A percentile compares a stretch with the other conserved stretches of the same genome.
These are phyloP conservation scores for Chloropsis cyanopogon DNA, from an alignment of 2,113 vertebrate genomes.

Conservation along the genomic window DNA sequence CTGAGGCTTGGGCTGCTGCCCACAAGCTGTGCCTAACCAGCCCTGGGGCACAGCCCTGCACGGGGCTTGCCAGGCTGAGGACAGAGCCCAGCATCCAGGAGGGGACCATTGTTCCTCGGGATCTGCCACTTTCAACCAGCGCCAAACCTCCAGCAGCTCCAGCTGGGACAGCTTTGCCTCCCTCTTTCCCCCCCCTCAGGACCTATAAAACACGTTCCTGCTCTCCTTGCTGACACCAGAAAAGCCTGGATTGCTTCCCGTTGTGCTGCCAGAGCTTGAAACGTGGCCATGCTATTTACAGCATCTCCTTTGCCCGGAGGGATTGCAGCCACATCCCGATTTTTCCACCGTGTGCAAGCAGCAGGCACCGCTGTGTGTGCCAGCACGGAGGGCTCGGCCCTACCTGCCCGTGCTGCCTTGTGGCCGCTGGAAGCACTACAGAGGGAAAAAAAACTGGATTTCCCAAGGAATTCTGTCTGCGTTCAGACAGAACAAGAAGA, in stretches of 20 bases:
- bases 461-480: neutral
- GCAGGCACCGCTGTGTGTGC: neutral
- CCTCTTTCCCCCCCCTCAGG: neutral
- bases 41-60: neutral
- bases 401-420: neutral
- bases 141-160: neutral
- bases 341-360: neutral
- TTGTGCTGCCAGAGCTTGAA: conserved; percentile 42
- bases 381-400: neutral
- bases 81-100: neutral
- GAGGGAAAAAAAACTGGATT: neutral
- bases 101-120: neutral
- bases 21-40: neutral
- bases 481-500: no score
- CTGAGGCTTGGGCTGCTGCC: neutral
- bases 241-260: conserved; percentile 40
- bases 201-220: neutral
- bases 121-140: neutral
- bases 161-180: conserved; percentile 37
- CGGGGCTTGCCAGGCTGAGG: neutral
- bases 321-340: neutral
- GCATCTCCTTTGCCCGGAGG: conserved; percentile 14
- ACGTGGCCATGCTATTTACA: conserved; percentile 43
- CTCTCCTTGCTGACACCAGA: conserved; percentile 48
- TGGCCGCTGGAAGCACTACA: neutral